Evolutionary conservation across 2,113 vertebrate species (phyloP).

Genomic region (Neolamprologus variostigma): DNA sequence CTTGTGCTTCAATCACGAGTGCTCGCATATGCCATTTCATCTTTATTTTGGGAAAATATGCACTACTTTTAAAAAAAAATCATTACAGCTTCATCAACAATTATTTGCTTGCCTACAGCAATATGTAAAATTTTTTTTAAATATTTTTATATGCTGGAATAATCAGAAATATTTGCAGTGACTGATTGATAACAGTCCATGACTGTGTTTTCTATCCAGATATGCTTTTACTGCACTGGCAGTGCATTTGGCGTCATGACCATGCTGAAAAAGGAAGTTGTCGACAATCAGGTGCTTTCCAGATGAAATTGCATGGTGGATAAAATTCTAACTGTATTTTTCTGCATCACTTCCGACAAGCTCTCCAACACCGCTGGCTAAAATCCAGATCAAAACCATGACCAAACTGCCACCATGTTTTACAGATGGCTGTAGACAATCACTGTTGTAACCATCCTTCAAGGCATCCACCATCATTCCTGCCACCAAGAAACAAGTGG

Average conservation of each 20-base stretch:
- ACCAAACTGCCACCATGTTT: rapidly evolving
- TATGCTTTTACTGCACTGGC: background rate
- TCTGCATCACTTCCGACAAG: background rate
- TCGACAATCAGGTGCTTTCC: background rate
- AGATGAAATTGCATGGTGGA: background rate
- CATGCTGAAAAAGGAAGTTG: background rate
- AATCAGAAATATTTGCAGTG: background rate
- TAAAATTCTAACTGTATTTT: background rate
- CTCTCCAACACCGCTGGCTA: background rate
- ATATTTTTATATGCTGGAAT: background rate
- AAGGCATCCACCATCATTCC: background rate
- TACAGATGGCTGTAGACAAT: background rate
- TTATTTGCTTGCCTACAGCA: background rate
- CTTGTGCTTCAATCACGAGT: background rate
- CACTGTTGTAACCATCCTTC: background rate
- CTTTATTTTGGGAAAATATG: background rate
- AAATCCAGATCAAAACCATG: background rate
- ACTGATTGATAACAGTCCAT: background rate
- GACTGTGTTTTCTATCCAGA: background rate
- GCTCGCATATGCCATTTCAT: background rate
- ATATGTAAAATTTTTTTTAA: rapidly evolving
- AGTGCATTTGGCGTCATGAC: background rate
- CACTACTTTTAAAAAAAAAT: background rate
- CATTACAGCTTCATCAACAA: background rate
- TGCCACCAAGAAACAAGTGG: background rate